Evolutionary conservation across 2,888 invertebrate species (phyloP), one percentile per base, ranked within the genome.

Genomic region (Diaprepes abbreviatus): DNA sequence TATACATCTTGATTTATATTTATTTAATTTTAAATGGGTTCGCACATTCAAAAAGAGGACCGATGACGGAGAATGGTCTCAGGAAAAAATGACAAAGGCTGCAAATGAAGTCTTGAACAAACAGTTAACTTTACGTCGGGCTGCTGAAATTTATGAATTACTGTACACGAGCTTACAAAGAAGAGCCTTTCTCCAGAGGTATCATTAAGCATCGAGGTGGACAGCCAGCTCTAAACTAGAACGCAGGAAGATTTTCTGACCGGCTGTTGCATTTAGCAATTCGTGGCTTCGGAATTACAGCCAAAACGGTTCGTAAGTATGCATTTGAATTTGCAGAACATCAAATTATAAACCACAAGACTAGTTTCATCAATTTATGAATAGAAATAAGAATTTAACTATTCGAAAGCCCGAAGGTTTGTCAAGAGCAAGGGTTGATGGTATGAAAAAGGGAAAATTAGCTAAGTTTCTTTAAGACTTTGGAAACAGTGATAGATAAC

Each of bases 281-380:
- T 48, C 48, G 48, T 48, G 48, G 21, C 48, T 48, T 48, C 48
- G 21, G 17, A 48, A 48, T 48, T 48, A 48, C 21, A 19, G 19
- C 48, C 48, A 48, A 48, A 14, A 21, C 48, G n/a, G 48, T 48
- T 19, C 19, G 48, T 48, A 48, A 21, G 14, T 48, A 48, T 9
- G 48, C 21, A 2, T 48, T 48, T 48, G 48, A 48, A 48, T 48
- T 48, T 10, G 21, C 21, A 21, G 48, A 21, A 48, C 21, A 9
- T 19, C 7, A 48, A 48, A 48, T 19, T 5, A 17, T 48, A 4
- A 48, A 19, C 17, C 48, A 48, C 19, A 48, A 48, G 21, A 48
- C 16, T 48, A 21, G 48, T 48, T 48, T 19, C 21, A 48, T 48
- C 48, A 21, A 5, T 48, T 21, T 21, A 17, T 19, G 48, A 4